Percentiles rank a stretch among this genome's conserved stretches.
These are phyloP conservation scores for Macaria notata DNA, from an alignment of 2,888 invertebrate species.

Conservation along the genomic window DNA sequence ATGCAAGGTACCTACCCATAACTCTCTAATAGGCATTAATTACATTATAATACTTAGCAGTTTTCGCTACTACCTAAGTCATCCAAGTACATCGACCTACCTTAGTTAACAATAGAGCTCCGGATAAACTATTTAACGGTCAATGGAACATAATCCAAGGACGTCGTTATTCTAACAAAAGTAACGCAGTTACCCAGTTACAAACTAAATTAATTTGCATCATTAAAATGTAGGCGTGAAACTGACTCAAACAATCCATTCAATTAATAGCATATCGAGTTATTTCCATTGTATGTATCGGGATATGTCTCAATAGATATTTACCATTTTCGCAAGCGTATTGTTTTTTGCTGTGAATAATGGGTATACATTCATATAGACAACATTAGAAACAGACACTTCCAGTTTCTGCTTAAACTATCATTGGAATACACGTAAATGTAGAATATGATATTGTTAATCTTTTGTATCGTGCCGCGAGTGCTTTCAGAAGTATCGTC, in stretches of 20 bases:
- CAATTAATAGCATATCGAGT: too few species aligned
- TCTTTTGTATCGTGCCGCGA: slow-evolving; percentile 48
- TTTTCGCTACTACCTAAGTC: too few species aligned
- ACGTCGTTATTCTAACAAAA: too few species aligned
- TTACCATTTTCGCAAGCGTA: slow-evolving; percentile 61
- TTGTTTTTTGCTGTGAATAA: slow-evolving; percentile 41
- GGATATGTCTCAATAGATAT: slow-evolving; percentile 61
- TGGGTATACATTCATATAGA: slow-evolving; percentile 66
- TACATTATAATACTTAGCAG: too few species aligned
- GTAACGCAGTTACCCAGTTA: too few species aligned
- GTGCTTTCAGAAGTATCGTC: slow-evolving; percentile 44
- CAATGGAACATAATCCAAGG: background rate
- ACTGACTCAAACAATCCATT: too few species aligned
- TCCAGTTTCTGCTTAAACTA: slow-evolving; percentile 52
- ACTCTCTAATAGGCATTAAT: too few species aligned
- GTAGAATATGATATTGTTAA: slow-evolving; percentile 37
- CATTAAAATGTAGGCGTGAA: too few species aligned
- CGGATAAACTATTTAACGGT: background rate
- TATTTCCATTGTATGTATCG: slow-evolving; percentile 24
- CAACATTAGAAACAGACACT: slow-evolving; percentile 51
- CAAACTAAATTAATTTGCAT: too few species aligned
- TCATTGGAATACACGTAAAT: slow-evolving; percentile 47
- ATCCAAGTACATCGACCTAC: too few species aligned
- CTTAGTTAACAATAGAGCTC: too few species aligned
- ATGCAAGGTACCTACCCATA: too few species aligned